These are phyloP conservation scores for Sander lucioperca DNA, from an alignment of 2,113 vertebrate genomes.

Conservation along the genomic window DNA sequence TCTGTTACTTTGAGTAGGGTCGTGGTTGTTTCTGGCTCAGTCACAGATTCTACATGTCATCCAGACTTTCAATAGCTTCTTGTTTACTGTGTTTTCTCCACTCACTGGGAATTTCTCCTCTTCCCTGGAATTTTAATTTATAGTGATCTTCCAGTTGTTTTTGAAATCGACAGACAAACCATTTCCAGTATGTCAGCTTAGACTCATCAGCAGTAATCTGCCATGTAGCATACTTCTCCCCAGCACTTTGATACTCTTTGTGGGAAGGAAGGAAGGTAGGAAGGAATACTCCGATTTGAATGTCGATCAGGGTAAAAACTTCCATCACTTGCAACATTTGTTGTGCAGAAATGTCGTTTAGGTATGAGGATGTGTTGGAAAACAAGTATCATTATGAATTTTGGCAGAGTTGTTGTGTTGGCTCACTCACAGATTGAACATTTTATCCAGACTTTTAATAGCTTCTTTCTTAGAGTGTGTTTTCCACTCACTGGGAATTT, in stretches of 20 bases:
- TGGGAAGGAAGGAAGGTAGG: no score
- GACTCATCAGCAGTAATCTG: slow-evolving; percentile 78
- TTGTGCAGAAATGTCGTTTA: no score
- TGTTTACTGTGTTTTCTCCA: slow-evolving; percentile 4
- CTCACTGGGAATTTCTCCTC: slow-evolving; percentile 23
- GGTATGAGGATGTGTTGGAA: no score
- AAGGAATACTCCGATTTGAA: no score
- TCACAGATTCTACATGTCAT: background rate
- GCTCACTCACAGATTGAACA: no score
- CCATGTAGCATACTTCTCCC: slow-evolving; percentile 64
- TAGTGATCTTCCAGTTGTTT: slow-evolving; percentile 67
- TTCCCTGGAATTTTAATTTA: background rate
- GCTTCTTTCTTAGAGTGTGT: no score
- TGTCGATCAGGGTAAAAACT: no score
- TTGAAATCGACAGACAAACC: slow-evolving; percentile 84
- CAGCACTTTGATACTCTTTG: slow-evolving; percentile 66
- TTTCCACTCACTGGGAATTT: no score
- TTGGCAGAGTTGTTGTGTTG: no score
- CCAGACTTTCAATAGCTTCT: slow-evolving; percentile 54
- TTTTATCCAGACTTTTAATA: no score
- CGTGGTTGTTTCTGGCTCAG: background rate
- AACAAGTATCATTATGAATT: no score
- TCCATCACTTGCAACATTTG: background rate
- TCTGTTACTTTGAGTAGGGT: no score
- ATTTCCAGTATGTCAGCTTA: slow-evolving; percentile 82